Evolutionary conservation across 2,113 vertebrate species (phyloP), one percentile per base, ranked within the genome.

Genomic region (Triplophysa dalaica): DNA sequence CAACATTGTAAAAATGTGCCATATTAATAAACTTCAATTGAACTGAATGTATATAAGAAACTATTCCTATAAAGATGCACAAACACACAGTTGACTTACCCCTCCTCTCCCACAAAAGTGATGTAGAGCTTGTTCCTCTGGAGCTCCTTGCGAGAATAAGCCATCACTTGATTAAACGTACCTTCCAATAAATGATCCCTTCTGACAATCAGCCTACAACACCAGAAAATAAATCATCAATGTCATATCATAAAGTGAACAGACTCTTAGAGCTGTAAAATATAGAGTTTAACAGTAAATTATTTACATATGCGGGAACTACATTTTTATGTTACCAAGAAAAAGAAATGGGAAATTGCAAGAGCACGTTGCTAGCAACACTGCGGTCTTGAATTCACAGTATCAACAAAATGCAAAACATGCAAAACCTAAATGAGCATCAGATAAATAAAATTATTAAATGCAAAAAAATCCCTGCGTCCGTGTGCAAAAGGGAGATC

Each of bases 151-250:
- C 98, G 94, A 24, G 97, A 98, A 85, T 97, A 98, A 0, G 95
- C 95, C 98, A 99, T 99, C 75, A 98, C 96, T 89, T 99, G 98
- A 89, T 98, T 99, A 81, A 99, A 99, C 70, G 98, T 98, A 86
- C 96, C 96, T 81, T 99, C 98, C 85, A 99, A 89, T 83, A 99
- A 88, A 81, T 98, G 96, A 62, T 98, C 98, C 81, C 98, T 94
- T 60, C 96, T 91, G 89, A 98, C 94, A 81, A 98, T 93, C 88
- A 99, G 88, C 88, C 97, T 99, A 81, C 66, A 86, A 70, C 67
- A 77, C 12, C 78, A 60, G 45, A 83, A 60, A 22, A 56, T 56
- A 2, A 72, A 33, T 19, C 56, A 22, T 48, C 54, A 24, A 24
- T 60, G 8, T 22, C 8, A 22, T 38, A 4, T 76, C 58, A 58